Base-by-base conservation (phyloP, 2,797 vertebrate genomes). In the Crocidura indochinensis region DNA sequence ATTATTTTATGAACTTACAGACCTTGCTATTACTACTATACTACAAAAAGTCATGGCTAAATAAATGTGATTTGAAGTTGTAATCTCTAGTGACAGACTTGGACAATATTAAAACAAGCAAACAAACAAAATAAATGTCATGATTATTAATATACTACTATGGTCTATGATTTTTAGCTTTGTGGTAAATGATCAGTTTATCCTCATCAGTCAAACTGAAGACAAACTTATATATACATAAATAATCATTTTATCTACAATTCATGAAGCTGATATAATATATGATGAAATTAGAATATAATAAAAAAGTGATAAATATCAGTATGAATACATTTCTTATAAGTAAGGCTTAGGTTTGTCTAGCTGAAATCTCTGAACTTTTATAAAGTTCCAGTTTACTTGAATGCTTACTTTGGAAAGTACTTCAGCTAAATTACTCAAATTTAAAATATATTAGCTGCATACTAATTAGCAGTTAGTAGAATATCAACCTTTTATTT, bases 391-490 rank as follows among this genome's bases (percentile, higher is more conserved):
- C 38, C 27, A 71, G 31, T 87, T 96, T 64, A 79, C 80, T 92
- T 76, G 26, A 87, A 51, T 87, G 38, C 62, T 73, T 93, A 67
- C 74, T 96, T 95, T 93, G 46, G 69, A 91, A 95, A 92, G 74
- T 76, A 91, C 80, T 91, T 94, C 22, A 92, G 10, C 46, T 68
- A 46, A 91, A 92, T 92, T 94, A 91, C 56, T 95, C 84, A 95
- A 80, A 88, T 94, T 90, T 71, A 79, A 83, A 71, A 75, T 64
- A 91, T 94, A 92, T 83, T 95, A 87, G 64, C 92, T 92, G 8
- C 87, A 44, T 93, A 83, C 74, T 95, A 93, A 96, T 95, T 95
- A 96, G 73, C 83, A 85, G 56, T 93, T 91, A 94, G 95, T 83
- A 87, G 84, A 94, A 80, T 91, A 90, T 83, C 88, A 95, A 76